Base-by-base conservation (phyloP, 1,140 invertebrate species). In the Cataglyphis hispanica region DNA sequence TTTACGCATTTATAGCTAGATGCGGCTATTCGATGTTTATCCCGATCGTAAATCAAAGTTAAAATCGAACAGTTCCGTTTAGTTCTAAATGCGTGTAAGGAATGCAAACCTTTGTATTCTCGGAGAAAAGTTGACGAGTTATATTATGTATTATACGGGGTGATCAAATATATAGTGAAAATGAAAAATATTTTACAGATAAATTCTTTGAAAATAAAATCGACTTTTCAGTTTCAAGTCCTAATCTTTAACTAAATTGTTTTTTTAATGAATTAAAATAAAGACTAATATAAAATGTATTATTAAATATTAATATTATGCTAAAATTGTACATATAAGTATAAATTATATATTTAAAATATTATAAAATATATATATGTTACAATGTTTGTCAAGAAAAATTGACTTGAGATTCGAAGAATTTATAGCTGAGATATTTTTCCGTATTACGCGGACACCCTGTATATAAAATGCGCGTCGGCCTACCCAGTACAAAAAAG, bases 401-500 rank as follows among this genome's bases (percentile, higher is more conserved):
- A 27, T 22, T 4, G 10, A 2, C 1, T 37, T 7, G 37, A 53
- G 46, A 37, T 27, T 43, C 2, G 16, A 31, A 83, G 40, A 61
- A 72, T 46, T 53, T 43, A n/a, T 72, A 37, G 34, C 8, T 83
- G 37, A 83, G 27, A 72, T 34, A 61, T 22, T 43, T 60, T 40
- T 70, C 46, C 50, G 22, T 56, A 40, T 11, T 72, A 25, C 37
- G 37, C 8, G 40, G 16, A 72, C 50, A 70, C 4, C 25, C 19
- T 85, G 43, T 72, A 84, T 78, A 87, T 67, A 84, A 80, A 61
- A 67, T 80, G 87, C 77, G 88, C 89, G 92, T 93, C 91, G 92
- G 92, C 93, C 93, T 92, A 94, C 90, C 92, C 92, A 94, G 93
- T 94, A 94, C 93, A 94, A 94, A 50, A 50, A 92, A 93, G 84